Percentiles rank a stretch among this genome's conserved stretches.
phyloP scores from a whole-genome alignment of 1,140 invertebrate genomes.

The Arion vulgaris region DNA sequence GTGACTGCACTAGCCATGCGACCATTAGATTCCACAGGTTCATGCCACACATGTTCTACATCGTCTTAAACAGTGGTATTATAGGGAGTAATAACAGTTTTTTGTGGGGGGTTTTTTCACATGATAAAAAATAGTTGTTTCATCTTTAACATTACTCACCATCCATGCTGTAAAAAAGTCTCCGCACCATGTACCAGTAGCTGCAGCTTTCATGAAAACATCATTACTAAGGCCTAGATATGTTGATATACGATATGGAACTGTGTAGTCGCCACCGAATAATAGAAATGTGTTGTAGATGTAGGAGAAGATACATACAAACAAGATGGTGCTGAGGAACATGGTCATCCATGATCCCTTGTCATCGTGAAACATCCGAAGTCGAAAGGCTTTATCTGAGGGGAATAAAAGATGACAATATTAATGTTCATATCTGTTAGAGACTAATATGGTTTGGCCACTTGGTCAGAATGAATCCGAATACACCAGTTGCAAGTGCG shows the following conservation, averaged over 20 bases:
- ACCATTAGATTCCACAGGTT: too few relatives aligned
- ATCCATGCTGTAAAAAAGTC: constrained; percentile 77
- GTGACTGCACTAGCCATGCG: too few relatives aligned
- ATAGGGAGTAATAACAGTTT: too few relatives aligned
- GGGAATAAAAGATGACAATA: constrained; percentile 39
- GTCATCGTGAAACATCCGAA: constrained; percentile 77
- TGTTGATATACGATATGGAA: constrained; percentile 68
- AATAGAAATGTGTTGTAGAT: constrained; percentile 75
- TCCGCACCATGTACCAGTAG: constrained; percentile 77
- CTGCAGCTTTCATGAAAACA: constrained; percentile 76
- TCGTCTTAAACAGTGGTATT: too few relatives aligned
- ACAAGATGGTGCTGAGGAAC: constrained; percentile 75
- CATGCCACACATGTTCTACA: too few relatives aligned
- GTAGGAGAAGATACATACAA: constrained; percentile 75
- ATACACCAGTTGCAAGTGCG: too few relatives aligned
- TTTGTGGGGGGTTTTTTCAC: too few relatives aligned
- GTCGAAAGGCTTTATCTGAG: constrained; percentile 72
- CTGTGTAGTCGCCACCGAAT: constrained; percentile 69
- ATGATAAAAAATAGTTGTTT: too few relatives aligned
- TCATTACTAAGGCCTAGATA: constrained; percentile 70
- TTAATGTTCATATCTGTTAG: too few relatives aligned
- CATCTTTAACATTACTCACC: constrained; percentile 65
- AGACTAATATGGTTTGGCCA: too few relatives aligned
- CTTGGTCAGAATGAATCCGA: too few relatives aligned
- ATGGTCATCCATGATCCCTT: constrained; percentile 77